phyloP scores from a whole-genome alignment of 2,888 invertebrate species.

The Colletes collaris region DNA sequence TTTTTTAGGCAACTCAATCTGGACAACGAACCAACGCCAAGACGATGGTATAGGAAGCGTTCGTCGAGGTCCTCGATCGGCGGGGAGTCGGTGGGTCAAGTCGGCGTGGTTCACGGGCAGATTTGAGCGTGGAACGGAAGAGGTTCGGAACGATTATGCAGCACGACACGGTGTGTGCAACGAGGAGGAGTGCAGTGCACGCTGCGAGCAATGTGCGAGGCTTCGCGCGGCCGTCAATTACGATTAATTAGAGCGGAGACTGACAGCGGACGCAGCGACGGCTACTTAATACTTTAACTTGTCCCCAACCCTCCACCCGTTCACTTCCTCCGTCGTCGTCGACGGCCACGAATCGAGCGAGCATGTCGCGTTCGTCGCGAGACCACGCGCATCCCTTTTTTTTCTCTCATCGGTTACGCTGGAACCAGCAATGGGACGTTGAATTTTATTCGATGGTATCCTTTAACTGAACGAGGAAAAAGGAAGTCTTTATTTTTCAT shows the following conservation, averaged over 20 bases:
- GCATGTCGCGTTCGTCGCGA: slow-evolving; percentile 38
- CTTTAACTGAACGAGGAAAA: too few species aligned
- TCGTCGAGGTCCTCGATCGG: too few species aligned
- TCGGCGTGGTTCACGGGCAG: slow-evolving; percentile 20
- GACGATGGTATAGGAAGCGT: too few species aligned
- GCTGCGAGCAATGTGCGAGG: slow-evolving; percentile 78
- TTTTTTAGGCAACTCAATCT: too few species aligned
- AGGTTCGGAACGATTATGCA: slow-evolving; percentile 65
- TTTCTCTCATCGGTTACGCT: background rate
- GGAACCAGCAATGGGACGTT: background rate
- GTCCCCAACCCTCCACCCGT: slow-evolving; percentile 75
- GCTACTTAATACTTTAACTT: slow-evolving; percentile 81
- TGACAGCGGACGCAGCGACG: slow-evolving; percentile 82
- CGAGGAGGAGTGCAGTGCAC: slow-evolving; percentile 52
- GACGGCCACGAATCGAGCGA: slow-evolving; percentile 56
- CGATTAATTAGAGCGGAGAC: slow-evolving; percentile 83
- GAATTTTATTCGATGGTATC: too few species aligned
- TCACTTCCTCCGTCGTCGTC: slow-evolving; percentile 66
- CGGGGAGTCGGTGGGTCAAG: too few species aligned
- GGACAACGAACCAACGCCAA: too few species aligned
- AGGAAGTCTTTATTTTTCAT: too few species aligned
- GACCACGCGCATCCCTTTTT: slow-evolving; percentile 11
- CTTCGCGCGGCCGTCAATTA: slow-evolving; percentile 82
- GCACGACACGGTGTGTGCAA: slow-evolving; percentile 53
- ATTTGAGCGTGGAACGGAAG: slow-evolving; percentile 58